Percentiles rank a stretch among this genome's conserved stretches.
Conservation (phyloP, 1,140 invertebrate genomes). For the Apis mellifera region Amel_HAv3.1 CM009933.2:10255001-10255500, state of each 20-base stretch:
- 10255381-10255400: conserved; percentile 50
- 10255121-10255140: conserved; percentile 66
- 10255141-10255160: conserved; percentile 67
- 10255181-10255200: conserved; percentile 69
- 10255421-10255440: neutral
- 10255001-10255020: conserved; percentile 92
- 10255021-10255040: conserved; percentile 95
- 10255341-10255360: neutral
- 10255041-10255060: conserved; percentile 95
- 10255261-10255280: conserved; percentile 1
- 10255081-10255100: conserved; percentile 72
- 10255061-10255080: conserved; percentile 88
- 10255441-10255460: neutral
- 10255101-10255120: conserved; percentile 62
- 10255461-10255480: neutral
- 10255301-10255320: conserved; percentile 11
- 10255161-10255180: conserved; percentile 70
- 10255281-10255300: conserved; percentile 7
- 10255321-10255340: neutral
- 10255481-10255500: conserved; percentile 2
- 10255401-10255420: neutral
- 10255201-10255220: conserved; percentile 53
- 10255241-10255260: conserved; percentile 32
- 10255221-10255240: conserved; percentile 51
- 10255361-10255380: conserved; percentile 65